Conservation (phyloP, 2,888 invertebrate species). For the Disparrhopalites patrizii region DNA sequence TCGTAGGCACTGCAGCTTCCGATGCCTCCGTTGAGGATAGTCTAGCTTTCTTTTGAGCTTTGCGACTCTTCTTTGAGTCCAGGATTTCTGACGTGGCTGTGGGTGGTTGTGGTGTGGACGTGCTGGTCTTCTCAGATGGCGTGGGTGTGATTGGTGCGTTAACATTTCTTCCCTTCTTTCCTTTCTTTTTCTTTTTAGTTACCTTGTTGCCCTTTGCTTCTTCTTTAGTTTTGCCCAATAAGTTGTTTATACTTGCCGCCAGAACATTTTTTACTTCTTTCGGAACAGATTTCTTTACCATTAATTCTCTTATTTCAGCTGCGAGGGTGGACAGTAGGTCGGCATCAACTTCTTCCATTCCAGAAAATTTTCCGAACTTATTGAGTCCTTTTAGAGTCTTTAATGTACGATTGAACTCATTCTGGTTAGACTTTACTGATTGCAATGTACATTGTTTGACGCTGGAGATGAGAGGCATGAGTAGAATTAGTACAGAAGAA, state of each 20-base stretch:
- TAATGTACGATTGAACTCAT: constrained; percentile 12
- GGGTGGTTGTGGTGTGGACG: background rate
- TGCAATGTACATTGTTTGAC: constrained; percentile 23
- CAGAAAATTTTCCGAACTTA: constrained; percentile 23
- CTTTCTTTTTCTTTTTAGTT: background rate
- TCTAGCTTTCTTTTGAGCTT: background rate
- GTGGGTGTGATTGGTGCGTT: too few relatives aligned
- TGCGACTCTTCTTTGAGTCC: background rate
- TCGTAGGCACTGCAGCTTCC: background rate
- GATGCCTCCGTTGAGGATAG: background rate
- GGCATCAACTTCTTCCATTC: constrained; percentile 13
- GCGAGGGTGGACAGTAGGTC: constrained; percentile 22
- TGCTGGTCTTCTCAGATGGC: background rate
- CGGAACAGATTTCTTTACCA: constrained; percentile 22
- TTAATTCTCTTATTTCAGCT: constrained; percentile 6
- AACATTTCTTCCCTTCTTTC: too few relatives aligned
- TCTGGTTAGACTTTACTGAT: constrained; percentile 15
- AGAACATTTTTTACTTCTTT: constrained; percentile 24
- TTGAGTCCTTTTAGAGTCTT: constrained; percentile 24
- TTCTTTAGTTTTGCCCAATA: background rate
- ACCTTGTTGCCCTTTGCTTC: background rate
- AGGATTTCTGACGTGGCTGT: background rate
- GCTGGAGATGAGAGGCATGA: constrained; percentile 33
- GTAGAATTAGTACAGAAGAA: constrained; percentile 31
- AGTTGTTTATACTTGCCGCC: constrained; percentile 8